Evolutionary conservation across 1,140 invertebrate species (phyloP).

Genomic region (Callitettix versicolor): DNA sequence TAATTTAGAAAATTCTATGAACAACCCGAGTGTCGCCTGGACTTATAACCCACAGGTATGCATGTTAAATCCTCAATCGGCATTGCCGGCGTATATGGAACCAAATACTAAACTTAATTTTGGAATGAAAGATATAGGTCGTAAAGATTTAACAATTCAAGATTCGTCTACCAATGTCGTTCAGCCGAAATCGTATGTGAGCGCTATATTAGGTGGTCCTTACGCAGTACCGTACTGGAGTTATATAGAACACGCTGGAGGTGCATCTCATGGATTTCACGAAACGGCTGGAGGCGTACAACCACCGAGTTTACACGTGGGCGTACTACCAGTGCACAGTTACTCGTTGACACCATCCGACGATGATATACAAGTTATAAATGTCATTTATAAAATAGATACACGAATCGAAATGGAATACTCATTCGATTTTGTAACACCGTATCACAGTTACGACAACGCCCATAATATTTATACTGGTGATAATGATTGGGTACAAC

Average conservation of each 20-base stretch:
- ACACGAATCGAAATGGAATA: neutral
- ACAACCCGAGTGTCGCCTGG: neutral
- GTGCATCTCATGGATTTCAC: neutral
- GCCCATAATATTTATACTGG: neutral
- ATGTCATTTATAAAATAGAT: neutral
- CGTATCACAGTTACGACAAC: neutral
- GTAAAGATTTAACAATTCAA: neutral
- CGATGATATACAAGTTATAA: neutral
- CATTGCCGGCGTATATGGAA: neutral
- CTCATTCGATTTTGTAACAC: neutral
- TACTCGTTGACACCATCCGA: neutral
- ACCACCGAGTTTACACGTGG: neutral
- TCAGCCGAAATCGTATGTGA: neutral
- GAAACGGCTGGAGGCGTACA: neutral
- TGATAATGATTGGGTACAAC: too few relatives aligned
- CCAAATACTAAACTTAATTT: neutral
- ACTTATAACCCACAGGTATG: neutral
- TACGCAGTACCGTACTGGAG: neutral
- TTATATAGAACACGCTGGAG: neutral
- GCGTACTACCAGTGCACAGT: neutral
- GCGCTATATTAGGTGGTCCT: neutral
- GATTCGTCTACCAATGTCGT: neutral
- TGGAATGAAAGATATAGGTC: neutral
- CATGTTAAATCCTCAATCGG: neutral
- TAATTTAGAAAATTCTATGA: neutral